Base-by-base conservation (phyloP, 2,888 invertebrate species). In the Lepetodrilus schrolli region DNA sequence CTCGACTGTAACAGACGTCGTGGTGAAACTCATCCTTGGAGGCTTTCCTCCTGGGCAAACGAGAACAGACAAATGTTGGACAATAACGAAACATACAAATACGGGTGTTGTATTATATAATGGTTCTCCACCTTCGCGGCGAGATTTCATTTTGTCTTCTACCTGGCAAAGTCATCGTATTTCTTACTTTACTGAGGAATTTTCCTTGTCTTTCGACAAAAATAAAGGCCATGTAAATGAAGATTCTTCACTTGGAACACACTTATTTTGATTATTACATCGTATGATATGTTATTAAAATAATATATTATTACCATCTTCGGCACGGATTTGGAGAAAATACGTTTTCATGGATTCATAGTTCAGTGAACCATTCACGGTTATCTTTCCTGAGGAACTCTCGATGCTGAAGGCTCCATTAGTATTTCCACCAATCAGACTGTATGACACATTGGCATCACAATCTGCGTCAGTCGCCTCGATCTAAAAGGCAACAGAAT, bases 1-100 rank as follows among this genome's bases (percentile, higher is more conserved):
- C 3, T 38, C 71, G 13, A 86, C 77, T 58, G 70, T 65, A 5
- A 86, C 69, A 1, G 66, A 71, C 4, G 84, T 79, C 70, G 73
- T 73, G 10, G 79, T 76, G 65, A 73, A 77, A 20, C 26, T 51
- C 37, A 71, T 34, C 37, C 70, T 50, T 65, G 65, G 66, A 26
- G 47, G 23, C 47, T 23, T 37, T 10, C 66, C 70, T 20, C 49
- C 70, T 34, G n/a, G n/a, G n/a, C n/a, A n/a, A n/a, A n/a, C n/a
- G n/a, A n/a, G n/a, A n/a, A n/a, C n/a, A n/a, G n/a, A n/a, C n/a
- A 38, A 7, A 7, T 38, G 38, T 8, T 8, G 8, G 38, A 38
- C 13, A 38, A 38, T 8, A 38, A 7, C 38, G 38, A 8, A 38
- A 38, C 7, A 38, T 8, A 38, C 7, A 38, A 38, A 38, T 8